A percentile compares a stretch with the other conserved stretches of the same genome.
Conservation (phyloP, 2,113 vertebrate genomes). For the Pteronura brasiliensis region DNA sequence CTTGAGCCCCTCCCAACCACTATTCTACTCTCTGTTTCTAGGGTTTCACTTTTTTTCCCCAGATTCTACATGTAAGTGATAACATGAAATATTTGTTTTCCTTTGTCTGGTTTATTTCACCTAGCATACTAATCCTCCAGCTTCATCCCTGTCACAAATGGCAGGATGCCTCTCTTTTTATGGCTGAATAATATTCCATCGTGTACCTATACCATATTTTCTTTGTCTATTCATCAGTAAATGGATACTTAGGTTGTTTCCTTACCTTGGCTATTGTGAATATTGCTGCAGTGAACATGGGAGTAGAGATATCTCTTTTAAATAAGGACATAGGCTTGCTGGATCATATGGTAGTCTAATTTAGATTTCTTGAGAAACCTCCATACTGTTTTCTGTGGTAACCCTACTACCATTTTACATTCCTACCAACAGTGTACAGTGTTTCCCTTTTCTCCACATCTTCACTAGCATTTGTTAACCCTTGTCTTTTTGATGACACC, state of each 20-base stretch:
- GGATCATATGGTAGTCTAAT: not conserved
- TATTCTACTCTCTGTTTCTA: not conserved
- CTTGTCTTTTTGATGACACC: not conserved
- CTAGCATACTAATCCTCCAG: not conserved
- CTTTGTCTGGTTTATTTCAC: not conserved
- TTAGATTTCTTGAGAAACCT: not conserved
- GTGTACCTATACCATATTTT: not conserved
- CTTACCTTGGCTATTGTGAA: not conserved
- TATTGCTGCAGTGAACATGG: not conserved
- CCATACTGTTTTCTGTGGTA: not conserved
- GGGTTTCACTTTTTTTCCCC: not conserved
- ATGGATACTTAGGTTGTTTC: not conserved
- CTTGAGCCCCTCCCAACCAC: not conserved
- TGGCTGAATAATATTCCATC: not conserved
- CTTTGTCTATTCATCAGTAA: not conserved
- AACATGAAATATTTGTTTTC: not conserved
- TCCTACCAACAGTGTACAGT: not conserved
- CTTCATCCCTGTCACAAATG: not conserved
- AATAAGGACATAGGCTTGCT: not conserved
- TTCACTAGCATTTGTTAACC: not conserved
- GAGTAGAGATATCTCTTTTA: not conserved
- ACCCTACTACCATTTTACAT: not conserved
- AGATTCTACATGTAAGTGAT: not conserved
- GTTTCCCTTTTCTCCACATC: not conserved
- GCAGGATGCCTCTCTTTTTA: not conserved